Conservation (phyloP, 30 jellyfish, hydroid and myxozoan species). For the Cassiopea xamachana region DNA sequence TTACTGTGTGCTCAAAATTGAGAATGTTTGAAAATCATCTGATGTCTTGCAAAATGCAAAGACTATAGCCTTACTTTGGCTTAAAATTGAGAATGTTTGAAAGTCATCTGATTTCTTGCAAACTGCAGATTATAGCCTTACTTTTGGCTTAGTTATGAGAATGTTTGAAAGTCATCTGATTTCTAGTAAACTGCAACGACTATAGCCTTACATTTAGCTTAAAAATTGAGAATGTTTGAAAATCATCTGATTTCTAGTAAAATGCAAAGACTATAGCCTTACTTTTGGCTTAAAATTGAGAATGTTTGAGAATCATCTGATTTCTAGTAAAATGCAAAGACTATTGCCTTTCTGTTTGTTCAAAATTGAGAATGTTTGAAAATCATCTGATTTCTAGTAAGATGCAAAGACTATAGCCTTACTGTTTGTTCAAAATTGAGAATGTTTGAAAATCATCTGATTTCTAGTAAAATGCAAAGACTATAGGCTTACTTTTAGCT, state of each 20-base stretch:
- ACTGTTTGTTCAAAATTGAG: neutral
- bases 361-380: too few species aligned
- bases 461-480: neutral
- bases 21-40: too few species aligned
- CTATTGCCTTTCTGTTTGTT: neutral
- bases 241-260: neutral
- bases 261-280: neutral
- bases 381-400: neutral
- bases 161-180: too few species aligned
- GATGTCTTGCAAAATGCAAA: neutral
- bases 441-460: neutral
- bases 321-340: neutral
- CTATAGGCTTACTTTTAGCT: neutral
- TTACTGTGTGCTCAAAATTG: neutral
- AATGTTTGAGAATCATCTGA: too few species aligned
- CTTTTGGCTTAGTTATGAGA: too few species aligned
- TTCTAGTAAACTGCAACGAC: too few species aligned
- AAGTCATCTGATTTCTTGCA: too few species aligned
- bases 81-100: neutral
- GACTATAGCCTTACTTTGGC: neutral
- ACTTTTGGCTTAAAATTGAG: neutral
- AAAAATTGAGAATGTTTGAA: too few species aligned
- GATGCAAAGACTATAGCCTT: neutral
- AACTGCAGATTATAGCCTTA: too few species aligned
- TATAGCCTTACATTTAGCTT: too few species aligned